Conservation (phyloP, 2,113 vertebrate species). For the Amphiprion ocellaris region DNA sequence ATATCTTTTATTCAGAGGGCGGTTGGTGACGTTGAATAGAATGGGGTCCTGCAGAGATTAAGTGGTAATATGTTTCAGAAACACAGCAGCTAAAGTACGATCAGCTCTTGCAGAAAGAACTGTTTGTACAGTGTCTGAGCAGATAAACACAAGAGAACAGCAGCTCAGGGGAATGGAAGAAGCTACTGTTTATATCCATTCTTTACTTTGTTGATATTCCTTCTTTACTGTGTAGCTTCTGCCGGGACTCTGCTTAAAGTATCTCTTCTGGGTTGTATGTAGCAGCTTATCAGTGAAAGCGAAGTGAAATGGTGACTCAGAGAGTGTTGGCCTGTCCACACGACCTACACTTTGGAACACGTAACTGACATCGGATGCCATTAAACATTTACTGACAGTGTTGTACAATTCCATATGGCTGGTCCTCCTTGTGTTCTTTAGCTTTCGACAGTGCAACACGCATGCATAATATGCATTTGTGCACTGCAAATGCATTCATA, state of each 20-base stretch:
- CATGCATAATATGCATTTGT: background rate
- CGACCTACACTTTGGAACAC: conserved; percentile 8
- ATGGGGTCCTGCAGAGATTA: conserved; percentile 36
- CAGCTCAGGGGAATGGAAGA: conserved; percentile 7
- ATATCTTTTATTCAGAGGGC: conserved; percentile 69
- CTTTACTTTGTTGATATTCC: conserved; percentile 21
- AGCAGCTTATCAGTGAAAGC: background rate
- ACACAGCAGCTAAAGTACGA: conserved; percentile 7
- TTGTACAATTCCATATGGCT: conserved; percentile 28
- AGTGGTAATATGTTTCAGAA: conserved; percentile 25
- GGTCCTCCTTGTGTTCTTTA: conserved; percentile 3
- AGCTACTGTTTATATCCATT: conserved; percentile 22
- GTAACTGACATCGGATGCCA: conserved; percentile 43
- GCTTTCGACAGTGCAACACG: background rate
- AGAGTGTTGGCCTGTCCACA: background rate
- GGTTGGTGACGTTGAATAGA: conserved; percentile 59
- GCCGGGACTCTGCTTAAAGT: conserved; percentile 9
- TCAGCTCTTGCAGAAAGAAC: conserved; percentile 3
- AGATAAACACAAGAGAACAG: conserved; percentile 32
- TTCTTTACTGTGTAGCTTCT: conserved; percentile 1
- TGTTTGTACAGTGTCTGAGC: conserved; percentile 3
- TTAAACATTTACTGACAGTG: conserved; percentile 43
- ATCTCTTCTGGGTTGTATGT: conserved; percentile 12
- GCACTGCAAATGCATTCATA: background rate
- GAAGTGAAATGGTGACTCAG: background rate